Evolutionary conservation across 1,140 invertebrate genomes (phyloP).

Genomic region (Venturia canescens): DNA sequence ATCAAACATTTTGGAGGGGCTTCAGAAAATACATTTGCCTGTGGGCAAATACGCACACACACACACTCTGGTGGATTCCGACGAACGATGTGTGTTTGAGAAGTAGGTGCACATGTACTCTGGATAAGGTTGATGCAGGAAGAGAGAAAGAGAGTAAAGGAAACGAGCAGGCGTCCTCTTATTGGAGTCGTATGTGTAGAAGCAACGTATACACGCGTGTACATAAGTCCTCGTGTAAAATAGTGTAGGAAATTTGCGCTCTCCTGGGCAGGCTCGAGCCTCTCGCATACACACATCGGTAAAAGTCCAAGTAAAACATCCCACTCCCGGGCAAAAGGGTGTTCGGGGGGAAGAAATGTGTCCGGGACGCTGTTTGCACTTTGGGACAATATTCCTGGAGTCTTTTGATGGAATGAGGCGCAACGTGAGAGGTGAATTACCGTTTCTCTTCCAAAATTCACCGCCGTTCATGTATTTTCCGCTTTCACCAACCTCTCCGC

Average conservation of each 20-base stretch:
- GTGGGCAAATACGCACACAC: conserved; percentile 71
- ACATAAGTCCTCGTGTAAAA: not conserved
- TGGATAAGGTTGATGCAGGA: not conserved
- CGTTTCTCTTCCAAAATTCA: conserved; percentile 24
- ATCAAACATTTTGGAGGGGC: conserved; percentile 42
- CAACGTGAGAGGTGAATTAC: conserved; percentile 61
- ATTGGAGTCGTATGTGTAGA: not conserved
- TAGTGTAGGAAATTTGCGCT: not conserved
- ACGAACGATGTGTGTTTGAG: conserved; percentile 21
- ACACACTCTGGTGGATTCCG: conserved; percentile 56
- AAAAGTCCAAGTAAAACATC: conserved; percentile 66
- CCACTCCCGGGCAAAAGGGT: conserved; percentile 20
- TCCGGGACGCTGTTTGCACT: conserved; percentile 71
- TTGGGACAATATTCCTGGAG: conserved; percentile 71
- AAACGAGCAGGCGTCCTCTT: conserved; percentile 20
- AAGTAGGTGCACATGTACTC: conserved; percentile 11
- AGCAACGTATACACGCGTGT: not conserved
- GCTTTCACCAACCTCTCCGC: conserved; percentile 51
- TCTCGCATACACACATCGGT: not conserved
- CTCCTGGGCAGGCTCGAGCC: not conserved
- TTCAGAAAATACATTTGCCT: conserved; percentile 77
- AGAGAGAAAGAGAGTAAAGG: not conserved
- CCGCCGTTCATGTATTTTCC: conserved; percentile 42
- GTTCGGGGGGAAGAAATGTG: conserved; percentile 63
- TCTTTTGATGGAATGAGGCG: conserved; percentile 68